phyloP scores from a whole-genome alignment of 2,113 vertebrate species.

The Cariama cristata region DNA sequence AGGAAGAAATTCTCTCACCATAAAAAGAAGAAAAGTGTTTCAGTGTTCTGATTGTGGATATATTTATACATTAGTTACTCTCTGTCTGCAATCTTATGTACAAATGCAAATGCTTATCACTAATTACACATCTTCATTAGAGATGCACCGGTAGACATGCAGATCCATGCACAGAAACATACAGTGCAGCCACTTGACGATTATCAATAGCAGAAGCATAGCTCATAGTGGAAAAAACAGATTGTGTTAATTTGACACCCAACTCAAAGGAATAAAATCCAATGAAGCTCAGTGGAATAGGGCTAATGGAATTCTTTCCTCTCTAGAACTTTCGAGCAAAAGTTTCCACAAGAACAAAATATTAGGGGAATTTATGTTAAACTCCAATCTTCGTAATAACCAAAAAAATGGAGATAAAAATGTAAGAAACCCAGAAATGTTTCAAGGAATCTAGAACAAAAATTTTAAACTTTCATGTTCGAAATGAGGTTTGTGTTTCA shows the following conservation, averaged over 20 bases:
- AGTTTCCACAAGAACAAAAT: not conserved
- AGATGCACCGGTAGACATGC: not conserved
- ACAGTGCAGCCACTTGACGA: not conserved
- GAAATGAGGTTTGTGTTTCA: not conserved
- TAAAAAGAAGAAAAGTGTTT: not conserved
- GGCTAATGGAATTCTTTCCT: not conserved
- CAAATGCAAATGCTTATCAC: not conserved
- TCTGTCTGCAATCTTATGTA: not conserved
- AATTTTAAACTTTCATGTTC: not conserved
- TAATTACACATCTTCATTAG: not conserved
- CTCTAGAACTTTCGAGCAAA: not conserved
- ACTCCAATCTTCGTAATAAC: not conserved
- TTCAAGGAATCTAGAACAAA: not conserved
- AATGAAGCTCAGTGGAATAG: not conserved
- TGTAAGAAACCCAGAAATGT: not conserved
- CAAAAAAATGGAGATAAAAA: not conserved
- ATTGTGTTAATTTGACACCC: not conserved
- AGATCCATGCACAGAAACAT: not conserved
- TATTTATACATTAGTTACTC: not conserved
- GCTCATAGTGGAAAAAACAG: not conserved
- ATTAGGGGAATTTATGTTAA: not conserved
- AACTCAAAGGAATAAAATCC: not conserved
- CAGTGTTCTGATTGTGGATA: not conserved
- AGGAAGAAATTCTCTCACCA: not conserved
- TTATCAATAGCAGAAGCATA: not conserved